phyloP scores from a whole-genome alignment of 2,113 vertebrate genomes.

The Caranx melampygus region DNA sequence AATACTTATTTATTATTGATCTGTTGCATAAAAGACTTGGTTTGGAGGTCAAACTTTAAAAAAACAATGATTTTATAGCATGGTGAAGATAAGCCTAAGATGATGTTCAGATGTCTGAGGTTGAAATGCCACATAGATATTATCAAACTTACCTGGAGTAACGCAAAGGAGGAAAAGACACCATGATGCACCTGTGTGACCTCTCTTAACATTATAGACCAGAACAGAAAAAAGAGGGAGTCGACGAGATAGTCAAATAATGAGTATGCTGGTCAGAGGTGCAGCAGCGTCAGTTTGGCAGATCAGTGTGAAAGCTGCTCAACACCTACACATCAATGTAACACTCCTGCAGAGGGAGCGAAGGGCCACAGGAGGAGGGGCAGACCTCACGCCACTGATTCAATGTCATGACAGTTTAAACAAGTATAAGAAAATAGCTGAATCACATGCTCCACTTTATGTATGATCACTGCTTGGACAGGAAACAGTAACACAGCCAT shows the following conservation, averaged over 20 bases:
- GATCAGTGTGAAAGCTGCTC: conserved; percentile 52
- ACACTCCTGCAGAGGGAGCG: conserved; percentile 43
- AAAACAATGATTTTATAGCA: background rate
- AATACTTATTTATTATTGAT: too few relatives aligned
- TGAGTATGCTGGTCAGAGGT: background rate
- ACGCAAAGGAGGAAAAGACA: conserved; percentile 50
- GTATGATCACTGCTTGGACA: too few relatives aligned
- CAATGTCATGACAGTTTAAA: background rate
- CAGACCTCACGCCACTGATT: conserved; percentile 3
- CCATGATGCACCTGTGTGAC: background rate
- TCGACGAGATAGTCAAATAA: background rate
- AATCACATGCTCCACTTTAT: background rate
- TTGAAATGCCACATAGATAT: background rate
- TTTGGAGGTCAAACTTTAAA: background rate
- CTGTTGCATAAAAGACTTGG: background rate
- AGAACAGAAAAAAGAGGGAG: background rate
- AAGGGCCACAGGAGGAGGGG: conserved; percentile 3
- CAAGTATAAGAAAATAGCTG: background rate
- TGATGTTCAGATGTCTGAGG: background rate
- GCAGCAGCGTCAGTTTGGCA: conserved; percentile 23
- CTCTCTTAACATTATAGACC: background rate
- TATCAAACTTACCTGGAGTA: conserved; percentile 53
- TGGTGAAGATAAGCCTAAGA: background rate
- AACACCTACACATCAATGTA: background rate
- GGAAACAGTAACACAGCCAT: too few relatives aligned